A percentile compares a stretch with the other conserved stretches of the same genome.
These are phyloP conservation scores for Liparis tanakae DNA, from an alignment of 2,797 vertebrate species.

Conservation along the genomic window DNA sequence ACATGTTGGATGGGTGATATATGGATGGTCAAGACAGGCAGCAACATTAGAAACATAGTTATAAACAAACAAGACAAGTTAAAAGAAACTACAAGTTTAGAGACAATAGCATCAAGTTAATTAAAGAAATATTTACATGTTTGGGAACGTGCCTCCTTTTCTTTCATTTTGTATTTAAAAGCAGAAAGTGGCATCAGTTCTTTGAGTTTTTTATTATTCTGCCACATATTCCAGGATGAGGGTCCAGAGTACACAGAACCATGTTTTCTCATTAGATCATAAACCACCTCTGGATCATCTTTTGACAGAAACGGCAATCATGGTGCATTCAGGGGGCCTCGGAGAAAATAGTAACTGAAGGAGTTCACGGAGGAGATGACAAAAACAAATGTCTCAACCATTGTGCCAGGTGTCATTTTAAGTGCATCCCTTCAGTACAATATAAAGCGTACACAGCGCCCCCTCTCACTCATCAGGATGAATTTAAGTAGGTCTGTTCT, in stretches of 20 bases:
- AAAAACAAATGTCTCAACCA: slow-evolving; percentile 13
- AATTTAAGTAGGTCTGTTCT: neutral
- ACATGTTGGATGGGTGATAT: slow-evolving; percentile 18
- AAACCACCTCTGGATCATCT: neutral
- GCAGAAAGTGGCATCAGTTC: no score
- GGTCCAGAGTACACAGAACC: no score
- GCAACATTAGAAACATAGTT: neutral
- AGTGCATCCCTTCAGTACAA: neutral
- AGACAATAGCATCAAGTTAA: no score
- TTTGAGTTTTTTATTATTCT: no score
- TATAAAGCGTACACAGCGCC: neutral
- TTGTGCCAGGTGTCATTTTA: slow-evolving; percentile 26
- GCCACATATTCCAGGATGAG: no score
- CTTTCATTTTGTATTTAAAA: no score
- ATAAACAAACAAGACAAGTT: no score
- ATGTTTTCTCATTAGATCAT: neutral
- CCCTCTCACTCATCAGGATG: neutral
- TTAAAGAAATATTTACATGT: no score
- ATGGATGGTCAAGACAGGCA: neutral
- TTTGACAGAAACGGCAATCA: neutral
- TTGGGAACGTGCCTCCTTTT: no score
- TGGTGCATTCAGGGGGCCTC: neutral
- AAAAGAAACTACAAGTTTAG: no score
- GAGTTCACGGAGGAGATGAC: slow-evolving; percentile 15
- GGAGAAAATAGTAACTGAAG: neutral